Evolutionary conservation across 1,140 invertebrate genomes (phyloP), one percentile per base, ranked within the genome.

Genomic region (Papilio aristodemus): DNA sequence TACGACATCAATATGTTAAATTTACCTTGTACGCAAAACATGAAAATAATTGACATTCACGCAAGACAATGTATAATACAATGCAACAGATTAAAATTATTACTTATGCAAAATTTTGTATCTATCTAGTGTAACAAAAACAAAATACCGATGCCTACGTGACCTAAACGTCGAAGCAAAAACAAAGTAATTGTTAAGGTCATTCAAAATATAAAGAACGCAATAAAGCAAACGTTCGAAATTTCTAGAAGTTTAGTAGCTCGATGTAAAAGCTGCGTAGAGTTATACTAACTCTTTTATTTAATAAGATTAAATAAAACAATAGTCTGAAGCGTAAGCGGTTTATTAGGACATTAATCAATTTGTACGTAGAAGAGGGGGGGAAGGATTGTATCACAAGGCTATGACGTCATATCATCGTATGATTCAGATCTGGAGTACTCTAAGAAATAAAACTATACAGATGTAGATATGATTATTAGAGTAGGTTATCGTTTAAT

Each of bases 101-200:
- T 37, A 39, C 6, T 36, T 62, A 62, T 4, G 38, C 36, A 62
- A 37, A 9, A 37, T 17, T 59, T 37, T 32, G 2, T 2, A 32
- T n/a, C n/a, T n/a, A 32, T 32, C 27, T 32, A 32, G 27, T 32
- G 10, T 62, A 37, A 37, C 11, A 19, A 10, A 38, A 62, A 36
- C 14, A 9, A 19, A 10, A 17, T 9, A 36, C 13, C n/a, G n/a
- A n/a, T n/a, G 59, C 4, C 27, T 62, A 62, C 27, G 59, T 62
- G 59, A 62, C 59, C 59, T 62, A 62, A 19, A 14, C 7, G 14
- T 11, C 14, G 38, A 19, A 64, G 13, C 60, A 39, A 25, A 64
- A 41, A 39, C 39, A 32, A 32, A 3, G 46, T 13, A 54, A 54
- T 54, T 54, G 10, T 54, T 54, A 43, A 43, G 46, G 19, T 54